Percentiles rank a stretch among this genome's conserved stretches.
Evolutionary conservation across 2,888 invertebrate genomes (phyloP).

Genomic region (Sinopyrophorus schimmeli): DNA sequence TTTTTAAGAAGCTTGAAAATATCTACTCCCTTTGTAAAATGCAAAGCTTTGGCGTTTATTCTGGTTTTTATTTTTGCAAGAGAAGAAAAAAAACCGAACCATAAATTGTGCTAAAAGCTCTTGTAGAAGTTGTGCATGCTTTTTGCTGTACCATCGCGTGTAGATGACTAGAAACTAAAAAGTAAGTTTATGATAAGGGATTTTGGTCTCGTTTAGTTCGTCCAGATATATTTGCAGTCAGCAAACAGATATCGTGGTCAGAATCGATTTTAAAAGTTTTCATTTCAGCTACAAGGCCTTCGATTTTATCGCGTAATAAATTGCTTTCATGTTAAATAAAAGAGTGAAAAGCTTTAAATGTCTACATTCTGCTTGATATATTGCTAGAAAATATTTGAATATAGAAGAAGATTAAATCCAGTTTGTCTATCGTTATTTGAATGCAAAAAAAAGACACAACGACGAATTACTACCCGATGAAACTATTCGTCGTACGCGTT

Average conservation of each 20-base stretch:
- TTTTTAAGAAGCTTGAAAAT: too few species aligned
- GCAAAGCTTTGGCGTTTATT: conserved; percentile 1
- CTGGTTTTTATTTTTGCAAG: conserved; percentile 3
- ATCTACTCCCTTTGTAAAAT: conserved; percentile 3
- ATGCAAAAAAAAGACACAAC: neutral
- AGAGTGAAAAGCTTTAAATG: conserved; percentile 22
- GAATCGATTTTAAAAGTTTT: conserved; percentile 25
- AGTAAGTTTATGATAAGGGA: conserved; percentile 14
- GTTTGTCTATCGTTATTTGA: conserved; percentile 14
- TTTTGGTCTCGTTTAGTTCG: conserved; percentile 6
- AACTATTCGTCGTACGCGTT: too few species aligned
- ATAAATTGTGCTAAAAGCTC: conserved; percentile 12
- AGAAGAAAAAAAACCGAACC: conserved; percentile 11
- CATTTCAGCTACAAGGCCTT: conserved; percentile 20
- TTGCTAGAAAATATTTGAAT: conserved; percentile 18
- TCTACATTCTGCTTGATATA: conserved; percentile 24
- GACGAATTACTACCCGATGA: too few species aligned
- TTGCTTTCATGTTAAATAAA: conserved; percentile 28
- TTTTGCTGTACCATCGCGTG: conserved; percentile 15
- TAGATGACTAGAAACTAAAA: conserved; percentile 13
- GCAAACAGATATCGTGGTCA: conserved; percentile 19
- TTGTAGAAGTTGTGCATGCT: conserved; percentile 3
- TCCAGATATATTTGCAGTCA: conserved; percentile 12
- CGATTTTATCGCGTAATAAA: conserved; percentile 23
- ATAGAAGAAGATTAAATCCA: conserved; percentile 8